Base-by-base conservation (phyloP, 1,140 invertebrate genomes). In the Paralvinella palmiformis region DNA sequence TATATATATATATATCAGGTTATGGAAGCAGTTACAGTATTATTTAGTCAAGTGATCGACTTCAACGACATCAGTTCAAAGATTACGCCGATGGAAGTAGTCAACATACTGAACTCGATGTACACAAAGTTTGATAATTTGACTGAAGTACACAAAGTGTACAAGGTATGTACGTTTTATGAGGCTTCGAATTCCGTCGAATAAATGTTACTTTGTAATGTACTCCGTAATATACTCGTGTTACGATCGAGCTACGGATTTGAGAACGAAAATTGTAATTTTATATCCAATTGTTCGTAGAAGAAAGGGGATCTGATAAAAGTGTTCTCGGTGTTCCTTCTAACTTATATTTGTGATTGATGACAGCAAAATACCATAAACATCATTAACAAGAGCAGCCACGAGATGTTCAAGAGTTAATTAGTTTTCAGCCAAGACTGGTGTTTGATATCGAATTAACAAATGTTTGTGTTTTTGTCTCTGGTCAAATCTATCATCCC, bases 11-110 rank as follows among this genome's bases (percentile, higher is more conserved):
- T 10, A n/a, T 10, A 10, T 41, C n/a, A 41, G 10, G n/a, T 41
- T 41, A 41, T 41, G 37, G 37, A 41, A 41, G 90, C 86, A 71
- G 94, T 96, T 0, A 95, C 94, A 0, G 94, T 97, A 64, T 83
- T 98, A 10, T 97, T 97, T 81, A 96, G 92, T 17, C 94, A 98
- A 76, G 93, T 98, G 3, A 94, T 97, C 0, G 94, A 90, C 0
- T 98, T 98, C 77, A 96, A 94, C 0, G 90, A 94, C 78, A 97
- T 97, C 69, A 97, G 94, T 73, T 92, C 90, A 67, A 84, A 91
- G 59, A 93, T 97, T 66, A 91, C 90, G 0, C 94, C 94, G 0
- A 83, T 96, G 91, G 90, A 95, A 76, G 92, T 96, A 10, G 94
- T 96, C 0, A 92, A 91, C n/a, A 94, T 96, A 91, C 81, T 96